Conservation (phyloP, 2,797 vertebrate species). For the Gymnoscopelus braueri region DNA sequence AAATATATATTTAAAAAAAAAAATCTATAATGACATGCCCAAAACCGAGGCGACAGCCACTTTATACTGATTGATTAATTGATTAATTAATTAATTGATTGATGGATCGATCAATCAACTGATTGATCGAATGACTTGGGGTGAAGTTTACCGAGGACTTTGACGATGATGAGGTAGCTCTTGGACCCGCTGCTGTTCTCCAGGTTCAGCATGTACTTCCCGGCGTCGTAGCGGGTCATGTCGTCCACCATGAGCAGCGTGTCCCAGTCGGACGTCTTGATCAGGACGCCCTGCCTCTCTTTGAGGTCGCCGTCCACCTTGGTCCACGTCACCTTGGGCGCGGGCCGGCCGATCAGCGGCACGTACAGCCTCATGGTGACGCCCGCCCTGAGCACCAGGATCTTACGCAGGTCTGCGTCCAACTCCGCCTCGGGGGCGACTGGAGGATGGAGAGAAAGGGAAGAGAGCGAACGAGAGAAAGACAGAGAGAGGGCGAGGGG, state of each 20-base stretch:
- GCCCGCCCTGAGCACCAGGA: conserved; percentile 92
- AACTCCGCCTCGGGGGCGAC: conserved; percentile 97
- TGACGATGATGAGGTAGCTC: conserved; percentile 93
- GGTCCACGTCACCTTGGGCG: conserved; percentile 94
- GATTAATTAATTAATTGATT: too few relatives aligned
- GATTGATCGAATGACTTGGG: too few relatives aligned
- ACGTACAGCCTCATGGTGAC: conserved; percentile 98
- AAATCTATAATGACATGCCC: too few relatives aligned
- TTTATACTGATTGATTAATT: too few relatives aligned
- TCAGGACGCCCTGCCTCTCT: conserved; percentile 90
- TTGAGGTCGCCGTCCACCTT: conserved; percentile 91
- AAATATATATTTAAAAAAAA: too few relatives aligned
- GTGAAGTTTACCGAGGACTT: conserved; percentile 88
- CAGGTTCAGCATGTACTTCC: conserved; percentile 92
- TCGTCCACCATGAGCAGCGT: conserved; percentile 92
- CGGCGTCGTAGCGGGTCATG: conserved; percentile 96
- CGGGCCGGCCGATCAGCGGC: conserved; percentile 93
- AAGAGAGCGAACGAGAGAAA: not conserved
- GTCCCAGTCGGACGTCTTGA: conserved; percentile 95
- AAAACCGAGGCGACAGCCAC: too few relatives aligned
- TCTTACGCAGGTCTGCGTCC: conserved; percentile 95
- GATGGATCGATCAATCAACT: too few relatives aligned
- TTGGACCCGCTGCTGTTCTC: conserved; percentile 97
- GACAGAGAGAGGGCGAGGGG: not conserved
- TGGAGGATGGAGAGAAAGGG: conserved; percentile 48